Conservation (phyloP, 2,113 vertebrate genomes). For the Elanoides forficatus region DNA sequence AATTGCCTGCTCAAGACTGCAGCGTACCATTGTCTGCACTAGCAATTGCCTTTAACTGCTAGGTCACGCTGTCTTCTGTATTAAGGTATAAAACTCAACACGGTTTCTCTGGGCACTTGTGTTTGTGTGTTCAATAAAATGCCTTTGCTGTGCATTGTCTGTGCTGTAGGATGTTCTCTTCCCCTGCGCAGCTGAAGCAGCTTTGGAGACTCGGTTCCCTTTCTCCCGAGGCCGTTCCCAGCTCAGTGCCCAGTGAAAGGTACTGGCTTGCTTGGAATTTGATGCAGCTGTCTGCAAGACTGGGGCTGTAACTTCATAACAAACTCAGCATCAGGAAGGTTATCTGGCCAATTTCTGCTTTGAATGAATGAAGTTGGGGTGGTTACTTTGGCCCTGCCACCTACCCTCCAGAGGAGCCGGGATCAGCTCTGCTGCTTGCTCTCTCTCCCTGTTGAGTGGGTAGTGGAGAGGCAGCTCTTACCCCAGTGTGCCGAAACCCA, state of each 20-base stretch:
- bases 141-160: neutral
- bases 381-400: neutral
- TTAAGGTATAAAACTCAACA: neutral
- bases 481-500: neutral
- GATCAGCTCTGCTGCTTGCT: neutral
- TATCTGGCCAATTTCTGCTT: neutral
- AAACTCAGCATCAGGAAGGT: neutral
- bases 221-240: neutral
- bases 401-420: neutral
- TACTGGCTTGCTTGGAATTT: too few relatives aligned
- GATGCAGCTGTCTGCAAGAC: neutral
- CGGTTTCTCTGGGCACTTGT: too few relatives aligned
- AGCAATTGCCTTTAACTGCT: neutral
- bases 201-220: neutral
- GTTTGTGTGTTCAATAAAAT: neutral
- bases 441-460: neutral
- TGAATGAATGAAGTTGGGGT: too few relatives aligned
- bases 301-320: neutral
- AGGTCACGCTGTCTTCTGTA: neutral
- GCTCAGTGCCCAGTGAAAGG: neutral
- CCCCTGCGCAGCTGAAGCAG: neutral
- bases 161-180: neutral
- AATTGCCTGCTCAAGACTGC: neutral
- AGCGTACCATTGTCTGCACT: rapidly evolving
- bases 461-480: neutral